Conservation (phyloP, 2,888 invertebrate species). For the Disparrhopalites patrizii region DNA sequence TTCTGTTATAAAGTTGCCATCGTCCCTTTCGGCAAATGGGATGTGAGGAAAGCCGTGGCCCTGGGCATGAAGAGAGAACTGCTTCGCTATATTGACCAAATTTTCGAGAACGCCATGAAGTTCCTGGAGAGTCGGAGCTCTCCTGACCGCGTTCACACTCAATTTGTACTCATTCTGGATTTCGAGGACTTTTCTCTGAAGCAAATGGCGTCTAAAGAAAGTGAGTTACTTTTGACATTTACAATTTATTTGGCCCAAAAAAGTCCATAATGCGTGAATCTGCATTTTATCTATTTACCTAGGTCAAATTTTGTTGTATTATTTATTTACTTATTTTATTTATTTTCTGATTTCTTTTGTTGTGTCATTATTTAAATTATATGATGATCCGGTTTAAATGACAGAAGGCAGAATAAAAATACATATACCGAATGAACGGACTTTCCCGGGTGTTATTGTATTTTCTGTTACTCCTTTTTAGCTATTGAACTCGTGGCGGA, state of each 20-base stretch:
- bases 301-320: too few species aligned
- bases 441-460: neutral
- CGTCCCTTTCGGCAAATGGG: slow-evolving; percentile 26
- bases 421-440: too few species aligned
- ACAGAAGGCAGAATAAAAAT: too few species aligned
- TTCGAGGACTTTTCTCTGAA: slow-evolving; percentile 10
- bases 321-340: neutral
- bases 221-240: too few species aligned
- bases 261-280: too few species aligned
- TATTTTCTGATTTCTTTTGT: too few species aligned
- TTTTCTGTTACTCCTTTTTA: neutral
- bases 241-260: too few species aligned
- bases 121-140: slow-evolving; percentile 6
- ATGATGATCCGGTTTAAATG: too few species aligned
- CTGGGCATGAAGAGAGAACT: slow-evolving; percentile 15
- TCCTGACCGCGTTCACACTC: neutral
- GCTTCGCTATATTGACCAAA: slow-evolving; percentile 21
- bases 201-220: neutral
- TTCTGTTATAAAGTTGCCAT: slow-evolving; percentile 6
- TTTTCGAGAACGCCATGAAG: slow-evolving; percentile 15
- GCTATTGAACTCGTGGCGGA: slow-evolving; percentile 16
- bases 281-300: neutral
- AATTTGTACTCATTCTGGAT: slow-evolving; percentile 9
- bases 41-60: slow-evolving; percentile 14
- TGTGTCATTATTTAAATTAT: too few species aligned